These are phyloP conservation scores for Pseudonaja textilis DNA, from an alignment of 2,113 vertebrate species.

Conservation along the genomic window DNA sequence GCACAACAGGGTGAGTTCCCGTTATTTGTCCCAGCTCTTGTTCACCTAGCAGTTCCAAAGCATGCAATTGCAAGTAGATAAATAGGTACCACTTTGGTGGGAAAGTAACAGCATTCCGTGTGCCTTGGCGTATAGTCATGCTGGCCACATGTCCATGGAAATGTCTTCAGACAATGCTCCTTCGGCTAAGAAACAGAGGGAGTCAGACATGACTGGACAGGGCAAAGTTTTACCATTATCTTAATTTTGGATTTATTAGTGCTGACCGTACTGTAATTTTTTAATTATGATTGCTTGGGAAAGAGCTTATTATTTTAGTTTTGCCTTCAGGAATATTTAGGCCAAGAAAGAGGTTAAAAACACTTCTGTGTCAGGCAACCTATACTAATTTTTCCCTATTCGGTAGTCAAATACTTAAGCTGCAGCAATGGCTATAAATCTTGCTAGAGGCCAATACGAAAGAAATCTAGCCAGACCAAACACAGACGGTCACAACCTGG, in stretches of 20 bases:
- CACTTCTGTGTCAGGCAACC: neutral
- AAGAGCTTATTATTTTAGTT: neutral
- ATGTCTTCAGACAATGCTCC: neutral
- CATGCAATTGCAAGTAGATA: no score
- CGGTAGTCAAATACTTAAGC: neutral
- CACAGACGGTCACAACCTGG: slow-evolving; percentile 57
- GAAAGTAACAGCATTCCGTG: no score
- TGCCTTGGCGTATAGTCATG: no score
- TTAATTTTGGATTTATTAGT: neutral
- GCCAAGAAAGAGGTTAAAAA: neutral
- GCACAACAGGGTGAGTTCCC: no score
- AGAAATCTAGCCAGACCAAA: slow-evolving; percentile 33
- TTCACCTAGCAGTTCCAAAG: no score
- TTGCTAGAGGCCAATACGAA: slow-evolving; percentile 40
- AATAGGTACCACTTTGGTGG: no score
- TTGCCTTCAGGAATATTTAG: neutral
- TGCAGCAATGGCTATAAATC: neutral
- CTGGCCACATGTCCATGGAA: neutral
- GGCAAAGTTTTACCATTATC: neutral
- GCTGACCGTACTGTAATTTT: neutral
- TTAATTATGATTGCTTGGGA: neutral
- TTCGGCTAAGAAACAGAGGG: no score
- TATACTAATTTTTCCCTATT: neutral
- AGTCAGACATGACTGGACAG: neutral
- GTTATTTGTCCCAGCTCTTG: no score